Evolutionary conservation across 1,140 invertebrate species (phyloP), one percentile per base, ranked within the genome.

Genomic region (Macrocentrus cingulum): DNA sequence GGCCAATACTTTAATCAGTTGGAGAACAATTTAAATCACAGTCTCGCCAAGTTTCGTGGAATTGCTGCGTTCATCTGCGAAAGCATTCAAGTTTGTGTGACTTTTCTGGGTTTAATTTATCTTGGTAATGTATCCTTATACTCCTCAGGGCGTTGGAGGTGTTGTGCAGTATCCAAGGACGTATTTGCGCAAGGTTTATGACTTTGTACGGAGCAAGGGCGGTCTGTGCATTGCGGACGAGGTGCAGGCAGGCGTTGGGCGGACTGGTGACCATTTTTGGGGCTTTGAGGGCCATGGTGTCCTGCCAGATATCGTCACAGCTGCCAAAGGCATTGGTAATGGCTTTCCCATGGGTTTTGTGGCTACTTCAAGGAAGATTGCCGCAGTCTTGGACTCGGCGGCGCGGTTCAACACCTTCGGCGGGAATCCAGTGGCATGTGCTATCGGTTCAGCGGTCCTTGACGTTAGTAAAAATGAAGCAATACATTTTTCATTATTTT

Each of bases 341-440:
- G 95, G 95, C 1, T 98, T 94, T 78, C 97, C 97, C 0, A 76
- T 99, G 69, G 95, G 88, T 1, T 95, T 95, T 11, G 93, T 98
- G 0, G 89, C 97, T 0, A 98, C 95, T 0, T 96, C 90, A 0
- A 84, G 85, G 3, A 86, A 91, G 74, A 92, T 99, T 51, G 91
- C 95, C 0, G 73, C 85, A 9, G 82, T 83, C 4, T 82, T 98
- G 63, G 83, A 83, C 0, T 81, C 85, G 63, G 92, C 92, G 0
- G 70, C 85, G 6, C 93, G 97, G 80, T 98, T 98, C 71, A 99
- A 99, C 72, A 99, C 97, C 0, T 99, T 90, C 75, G 95, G 94
- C 5, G 97, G 97, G 5, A 98, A 97, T 81, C 93, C 97, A 0
- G 64, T 99, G 61, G 90, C 93, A 2, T 93, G 87, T 66, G 85